These are phyloP conservation scores for Tetanocera ferruginea DNA, from an alignment of 2,888 invertebrate species.

Conservation along the genomic window DNA sequence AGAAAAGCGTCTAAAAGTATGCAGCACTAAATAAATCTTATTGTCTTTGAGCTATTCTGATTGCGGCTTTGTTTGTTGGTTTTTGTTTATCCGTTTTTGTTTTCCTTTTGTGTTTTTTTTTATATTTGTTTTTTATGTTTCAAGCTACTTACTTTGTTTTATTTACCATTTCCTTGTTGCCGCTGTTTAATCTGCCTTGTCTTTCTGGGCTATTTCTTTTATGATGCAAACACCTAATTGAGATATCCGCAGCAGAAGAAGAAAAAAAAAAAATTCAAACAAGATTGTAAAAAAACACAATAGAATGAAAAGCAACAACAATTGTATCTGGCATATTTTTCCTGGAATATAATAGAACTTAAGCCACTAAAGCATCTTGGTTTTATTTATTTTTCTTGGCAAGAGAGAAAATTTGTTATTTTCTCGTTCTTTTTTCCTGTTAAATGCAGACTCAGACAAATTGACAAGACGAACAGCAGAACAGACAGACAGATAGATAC, in stretches of 20 bases:
- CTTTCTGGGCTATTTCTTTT: not conserved
- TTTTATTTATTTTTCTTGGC: slow-evolving; percentile 7
- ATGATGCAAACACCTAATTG: slow-evolving; percentile 33
- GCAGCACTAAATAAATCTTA: slow-evolving; percentile 38
- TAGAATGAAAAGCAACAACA: not conserved
- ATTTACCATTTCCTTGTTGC: not conserved
- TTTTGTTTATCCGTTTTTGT: too few relatives aligned
- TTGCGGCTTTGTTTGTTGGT: slow-evolving; percentile 5
- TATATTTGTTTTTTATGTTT: not conserved
- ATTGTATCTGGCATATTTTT: not conserved
- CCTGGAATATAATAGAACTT: not conserved
- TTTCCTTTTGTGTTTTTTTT: not conserved
- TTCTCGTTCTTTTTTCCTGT: not conserved
- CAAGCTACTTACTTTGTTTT: not conserved
- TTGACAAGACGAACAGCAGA: not conserved
- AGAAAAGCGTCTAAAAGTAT: slow-evolving; percentile 36
- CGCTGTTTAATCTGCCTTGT: too few relatives aligned
- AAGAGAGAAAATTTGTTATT: not conserved
- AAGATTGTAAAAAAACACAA: not conserved
- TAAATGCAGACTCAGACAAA: not conserved
- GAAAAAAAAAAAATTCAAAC: not conserved
- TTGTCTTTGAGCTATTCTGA: slow-evolving; percentile 14
- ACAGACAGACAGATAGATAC: slow-evolving; percentile 16
- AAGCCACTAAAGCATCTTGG: not conserved
- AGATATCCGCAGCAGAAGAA: slow-evolving; percentile 30